Percentiles rank a stretch among this genome's conserved stretches.
Evolutionary conservation across 2,113 vertebrate genomes (phyloP).

Genomic region (Gobiocypris rarus): DNA sequence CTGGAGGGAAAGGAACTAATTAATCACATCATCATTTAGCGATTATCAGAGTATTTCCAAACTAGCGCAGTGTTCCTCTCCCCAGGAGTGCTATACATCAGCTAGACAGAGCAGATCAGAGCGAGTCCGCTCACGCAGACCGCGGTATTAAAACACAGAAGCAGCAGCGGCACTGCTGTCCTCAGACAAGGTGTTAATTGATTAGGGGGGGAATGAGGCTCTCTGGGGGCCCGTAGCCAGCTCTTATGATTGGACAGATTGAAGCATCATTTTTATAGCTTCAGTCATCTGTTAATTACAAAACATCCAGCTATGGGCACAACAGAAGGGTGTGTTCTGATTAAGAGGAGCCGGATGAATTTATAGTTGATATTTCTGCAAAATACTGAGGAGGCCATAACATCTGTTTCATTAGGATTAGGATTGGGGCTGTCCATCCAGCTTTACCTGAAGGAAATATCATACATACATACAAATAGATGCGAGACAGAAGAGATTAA

Average conservation of each 20-base stretch:
- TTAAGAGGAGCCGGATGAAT: not conserved
- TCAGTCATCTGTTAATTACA: constrained; percentile 72
- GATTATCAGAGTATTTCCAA: constrained; percentile 72
- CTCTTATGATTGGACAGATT: constrained; percentile 69
- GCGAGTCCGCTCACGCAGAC: constrained; percentile 50
- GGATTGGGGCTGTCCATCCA: not conserved
- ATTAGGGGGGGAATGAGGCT: constrained; percentile 69
- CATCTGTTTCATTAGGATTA: constrained; percentile 6
- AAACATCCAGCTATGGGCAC: constrained; percentile 67
- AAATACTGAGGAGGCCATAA: not conserved
- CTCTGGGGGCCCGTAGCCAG: constrained; percentile 68
- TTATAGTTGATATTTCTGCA: not conserved
- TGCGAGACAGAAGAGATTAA: not conserved
- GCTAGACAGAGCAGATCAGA: constrained; percentile 59
- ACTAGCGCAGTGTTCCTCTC: constrained; percentile 54
- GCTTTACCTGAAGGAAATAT: not conserved
- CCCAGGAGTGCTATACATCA: constrained; percentile 71
- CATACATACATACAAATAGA: not conserved
- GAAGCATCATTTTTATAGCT: constrained; percentile 74
- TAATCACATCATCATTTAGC: constrained; percentile 75
- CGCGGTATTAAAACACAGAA: constrained; percentile 68
- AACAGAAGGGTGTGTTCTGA: constrained; percentile 51
- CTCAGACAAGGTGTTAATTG: constrained; percentile 79
- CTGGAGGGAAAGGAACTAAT: constrained; percentile 69
- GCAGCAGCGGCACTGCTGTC: constrained; percentile 54